Percentiles rank a stretch among this genome's conserved stretches.
Evolutionary conservation across 1,140 invertebrate species (phyloP).

Genomic region (Cotesia vestalis): DNA sequence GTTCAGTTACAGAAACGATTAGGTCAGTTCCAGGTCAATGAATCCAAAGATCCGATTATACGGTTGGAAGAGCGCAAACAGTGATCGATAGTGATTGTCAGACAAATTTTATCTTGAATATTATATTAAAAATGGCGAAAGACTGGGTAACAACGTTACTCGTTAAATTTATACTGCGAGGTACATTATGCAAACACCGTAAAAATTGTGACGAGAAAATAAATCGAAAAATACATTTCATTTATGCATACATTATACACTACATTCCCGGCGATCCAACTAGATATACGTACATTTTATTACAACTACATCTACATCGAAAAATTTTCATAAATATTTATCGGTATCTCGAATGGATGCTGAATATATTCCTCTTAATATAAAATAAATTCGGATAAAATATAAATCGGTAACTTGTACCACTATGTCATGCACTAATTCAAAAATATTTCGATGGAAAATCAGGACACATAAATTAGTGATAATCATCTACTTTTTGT

Average conservation of each 20-base stretch:
- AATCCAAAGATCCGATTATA: constrained; percentile 34
- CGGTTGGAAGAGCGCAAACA: constrained; percentile 29
- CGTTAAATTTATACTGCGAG: no score
- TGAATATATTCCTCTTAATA: not conserved
- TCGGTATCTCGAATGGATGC: constrained; percentile 4
- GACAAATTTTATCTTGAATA: not conserved
- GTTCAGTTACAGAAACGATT: constrained; percentile 32
- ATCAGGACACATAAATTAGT: not conserved
- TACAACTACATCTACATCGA: not conserved
- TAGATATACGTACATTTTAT: constrained; percentile 3
- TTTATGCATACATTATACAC: not conserved
- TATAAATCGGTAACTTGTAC: no score
- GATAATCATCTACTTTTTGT: not conserved
- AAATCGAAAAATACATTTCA: no score
- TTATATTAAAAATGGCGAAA: no score
- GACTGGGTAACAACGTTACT: no score
- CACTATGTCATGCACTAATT: no score
- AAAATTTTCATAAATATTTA: constrained; percentile 50
- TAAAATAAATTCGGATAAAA: no score
- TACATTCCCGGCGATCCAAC: not conserved
- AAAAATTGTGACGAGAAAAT: no score
- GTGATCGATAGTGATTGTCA: not conserved
- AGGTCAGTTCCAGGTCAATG: constrained; percentile 33
- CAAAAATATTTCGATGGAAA: not conserved
- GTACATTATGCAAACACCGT: no score